Percentiles rank a stretch among this genome's conserved stretches.
Conservation (phyloP, 2,113 vertebrate species). For the Lycaon pictus region DNA sequence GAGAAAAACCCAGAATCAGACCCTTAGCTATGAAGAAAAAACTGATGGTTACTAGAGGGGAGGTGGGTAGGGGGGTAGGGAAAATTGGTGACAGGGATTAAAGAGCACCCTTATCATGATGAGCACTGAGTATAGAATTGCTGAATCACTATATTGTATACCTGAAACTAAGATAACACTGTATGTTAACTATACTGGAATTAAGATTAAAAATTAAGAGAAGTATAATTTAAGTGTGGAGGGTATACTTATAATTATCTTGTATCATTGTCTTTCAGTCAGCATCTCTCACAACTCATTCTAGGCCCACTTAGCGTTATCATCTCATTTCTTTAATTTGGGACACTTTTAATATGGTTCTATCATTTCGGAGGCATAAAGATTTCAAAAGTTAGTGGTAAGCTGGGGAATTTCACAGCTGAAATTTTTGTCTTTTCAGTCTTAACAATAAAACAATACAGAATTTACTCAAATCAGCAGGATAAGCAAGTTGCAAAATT, state of each 20-base stretch:
- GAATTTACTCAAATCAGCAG: slow-evolving; percentile 16
- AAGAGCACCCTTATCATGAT: neutral
- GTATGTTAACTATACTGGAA: neutral
- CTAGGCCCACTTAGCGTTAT: neutral
- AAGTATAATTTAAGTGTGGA: neutral
- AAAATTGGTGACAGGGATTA: neutral
- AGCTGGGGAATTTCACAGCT: slow-evolving; percentile 1
- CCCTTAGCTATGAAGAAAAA: neutral
- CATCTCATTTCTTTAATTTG: slow-evolving; percentile 7
- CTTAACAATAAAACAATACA: neutral
- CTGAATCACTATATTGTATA: neutral
- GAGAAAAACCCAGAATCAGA: neutral
- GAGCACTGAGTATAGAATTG: neutral
- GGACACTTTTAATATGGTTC: neutral
- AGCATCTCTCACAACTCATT: neutral
- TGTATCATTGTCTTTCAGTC: slow-evolving; percentile 3
- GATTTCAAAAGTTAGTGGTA: neutral
- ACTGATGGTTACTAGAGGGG: neutral
- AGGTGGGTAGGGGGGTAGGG: neutral
- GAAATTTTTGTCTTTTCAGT: neutral
- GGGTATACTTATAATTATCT: neutral
- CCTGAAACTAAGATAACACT: neutral
- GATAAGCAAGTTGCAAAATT: slow-evolving; percentile 46
- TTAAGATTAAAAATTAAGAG: neutral
- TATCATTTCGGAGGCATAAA: slow-evolving; percentile 53